Evolutionary conservation across 2,113 vertebrate genomes (phyloP).

Genomic region (Columba janthina): DNA sequence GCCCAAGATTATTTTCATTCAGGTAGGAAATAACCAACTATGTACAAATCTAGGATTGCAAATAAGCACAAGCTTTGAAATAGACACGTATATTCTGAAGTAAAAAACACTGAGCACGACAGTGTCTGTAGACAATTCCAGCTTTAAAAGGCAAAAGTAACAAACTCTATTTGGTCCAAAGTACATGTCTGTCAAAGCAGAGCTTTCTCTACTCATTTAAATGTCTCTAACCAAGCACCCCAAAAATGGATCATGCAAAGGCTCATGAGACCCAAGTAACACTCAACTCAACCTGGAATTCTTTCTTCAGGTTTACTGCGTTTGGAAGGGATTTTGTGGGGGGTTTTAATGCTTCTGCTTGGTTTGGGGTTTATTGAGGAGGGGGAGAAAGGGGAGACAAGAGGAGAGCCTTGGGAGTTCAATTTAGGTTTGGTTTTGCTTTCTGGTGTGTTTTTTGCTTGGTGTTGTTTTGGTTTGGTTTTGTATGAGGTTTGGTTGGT

Average conservation of each 20-base stretch:
- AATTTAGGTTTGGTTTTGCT: too few relatives aligned
- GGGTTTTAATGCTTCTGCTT: too few relatives aligned
- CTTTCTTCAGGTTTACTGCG: background rate
- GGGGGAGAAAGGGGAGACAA: too few relatives aligned
- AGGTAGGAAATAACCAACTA: background rate
- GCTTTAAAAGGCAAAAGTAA: background rate
- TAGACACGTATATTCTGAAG: background rate
- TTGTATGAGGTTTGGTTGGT: too few relatives aligned
- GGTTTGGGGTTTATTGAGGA: too few relatives aligned
- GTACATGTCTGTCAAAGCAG: background rate
- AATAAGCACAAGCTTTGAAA: background rate
- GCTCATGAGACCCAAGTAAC: background rate
- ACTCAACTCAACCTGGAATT: background rate
- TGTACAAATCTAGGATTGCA: background rate
- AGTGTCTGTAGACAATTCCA: background rate
- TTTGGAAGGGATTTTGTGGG: background rate
- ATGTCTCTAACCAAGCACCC: background rate
- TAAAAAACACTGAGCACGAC: background rate
- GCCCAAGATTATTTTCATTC: background rate
- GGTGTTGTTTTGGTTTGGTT: too few relatives aligned
- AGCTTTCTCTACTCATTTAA: background rate
- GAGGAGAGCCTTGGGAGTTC: too few relatives aligned
- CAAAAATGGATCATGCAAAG: rapidly evolving
- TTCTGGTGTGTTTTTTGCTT: too few relatives aligned
- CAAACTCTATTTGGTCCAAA: background rate